A percentile compares a stretch with the other conserved stretches of the same genome.
phyloP scores from a whole-genome alignment of 2,113 vertebrate species.

The Galeopterus variegatus region DNA sequence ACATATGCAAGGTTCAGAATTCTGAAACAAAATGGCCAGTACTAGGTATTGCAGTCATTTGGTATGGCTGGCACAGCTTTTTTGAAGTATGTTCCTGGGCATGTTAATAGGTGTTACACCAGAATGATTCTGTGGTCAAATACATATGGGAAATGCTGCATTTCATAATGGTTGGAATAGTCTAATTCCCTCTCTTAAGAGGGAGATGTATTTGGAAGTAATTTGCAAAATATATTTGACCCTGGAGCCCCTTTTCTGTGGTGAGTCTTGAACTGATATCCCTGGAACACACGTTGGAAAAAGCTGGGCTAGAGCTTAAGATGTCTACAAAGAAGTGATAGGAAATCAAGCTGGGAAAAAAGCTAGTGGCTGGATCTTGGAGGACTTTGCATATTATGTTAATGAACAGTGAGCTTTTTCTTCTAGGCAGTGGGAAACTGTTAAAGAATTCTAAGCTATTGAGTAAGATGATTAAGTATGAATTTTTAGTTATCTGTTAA shows the following conservation, averaged over 20 bases:
- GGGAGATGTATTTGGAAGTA: background rate
- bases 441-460: slow-evolving; percentile 8
- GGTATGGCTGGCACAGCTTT: background rate
- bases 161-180: background rate
- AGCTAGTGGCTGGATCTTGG: background rate
- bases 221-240: background rate
- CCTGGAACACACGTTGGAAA: background rate
- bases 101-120: background rate
- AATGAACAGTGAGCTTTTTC: slow-evolving; percentile 3
- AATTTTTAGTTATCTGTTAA: slow-evolving; percentile 51
- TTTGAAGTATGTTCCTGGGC: background rate
- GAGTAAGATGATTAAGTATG: background rate
- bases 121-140: background rate
- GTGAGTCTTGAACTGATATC: background rate
- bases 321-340: background rate
- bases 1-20: background rate
- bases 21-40: background rate
- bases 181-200: background rate
- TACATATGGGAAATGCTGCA: background rate
- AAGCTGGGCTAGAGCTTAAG: background rate
- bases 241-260: background rate
- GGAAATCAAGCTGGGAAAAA: background rate
- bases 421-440: background rate
- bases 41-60: background rate
- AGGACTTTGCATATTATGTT: background rate